phyloP scores from a whole-genome alignment of 2,888 invertebrate genomes.

The Sclerodermus sp. region DNA sequence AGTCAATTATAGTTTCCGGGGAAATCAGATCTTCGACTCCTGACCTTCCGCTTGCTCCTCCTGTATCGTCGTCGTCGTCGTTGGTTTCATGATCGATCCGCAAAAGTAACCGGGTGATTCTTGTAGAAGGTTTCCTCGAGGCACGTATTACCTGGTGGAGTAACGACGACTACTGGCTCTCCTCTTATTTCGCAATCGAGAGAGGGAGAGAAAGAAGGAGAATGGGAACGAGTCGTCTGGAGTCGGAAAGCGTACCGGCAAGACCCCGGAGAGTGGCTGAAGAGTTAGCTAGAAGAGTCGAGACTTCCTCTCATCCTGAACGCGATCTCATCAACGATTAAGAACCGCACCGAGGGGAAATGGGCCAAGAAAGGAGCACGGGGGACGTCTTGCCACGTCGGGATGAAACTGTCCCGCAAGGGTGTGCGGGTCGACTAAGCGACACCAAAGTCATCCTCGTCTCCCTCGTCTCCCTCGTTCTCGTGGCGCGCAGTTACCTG shows the following conservation, averaged over 20 bases:
- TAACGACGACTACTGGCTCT: not conserved
- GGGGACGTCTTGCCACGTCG: slow-evolving; percentile 10
- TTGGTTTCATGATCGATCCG: too few species aligned
- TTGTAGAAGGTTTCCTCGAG: slow-evolving; percentile 9
- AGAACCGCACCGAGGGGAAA: slow-evolving; percentile 16
- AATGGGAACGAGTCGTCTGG: too few species aligned
- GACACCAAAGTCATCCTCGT: too few species aligned
- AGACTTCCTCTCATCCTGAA: slow-evolving; percentile 5
- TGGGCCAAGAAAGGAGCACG: not conserved
- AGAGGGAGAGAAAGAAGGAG: not conserved
- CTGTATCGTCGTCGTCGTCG: too few species aligned
- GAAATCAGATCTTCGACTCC: too few species aligned
- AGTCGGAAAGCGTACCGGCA: too few species aligned
- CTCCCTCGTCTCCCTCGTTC: too few species aligned
- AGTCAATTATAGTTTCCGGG: too few species aligned
- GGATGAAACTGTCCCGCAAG: slow-evolving; percentile 2
- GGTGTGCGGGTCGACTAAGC: too few species aligned
- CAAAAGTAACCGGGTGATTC: slow-evolving; percentile 8
- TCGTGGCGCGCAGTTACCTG: too few species aligned
- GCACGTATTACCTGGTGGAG: slow-evolving; percentile 6
- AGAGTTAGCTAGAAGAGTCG: not conserved
- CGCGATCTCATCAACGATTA: slow-evolving; percentile 32
- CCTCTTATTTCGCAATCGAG: slow-evolving; percentile 7
- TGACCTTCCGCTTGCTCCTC: too few species aligned
- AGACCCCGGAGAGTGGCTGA: too few species aligned